Evolutionary conservation across 2,797 vertebrate genomes (phyloP).

Genomic region (Microchirus variegatus): DNA sequence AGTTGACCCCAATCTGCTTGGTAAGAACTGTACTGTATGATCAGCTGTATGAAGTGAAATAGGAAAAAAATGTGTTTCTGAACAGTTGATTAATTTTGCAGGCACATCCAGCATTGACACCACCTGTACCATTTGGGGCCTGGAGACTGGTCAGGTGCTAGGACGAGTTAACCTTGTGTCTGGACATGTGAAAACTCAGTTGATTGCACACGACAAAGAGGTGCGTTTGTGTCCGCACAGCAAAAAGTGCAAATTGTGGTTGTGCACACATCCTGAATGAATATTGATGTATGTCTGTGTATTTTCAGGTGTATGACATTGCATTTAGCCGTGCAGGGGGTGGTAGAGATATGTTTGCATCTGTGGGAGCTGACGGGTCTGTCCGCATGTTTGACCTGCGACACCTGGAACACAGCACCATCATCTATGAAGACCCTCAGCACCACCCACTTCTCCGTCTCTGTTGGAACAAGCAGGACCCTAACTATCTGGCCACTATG

Average conservation of each 20-base stretch:
- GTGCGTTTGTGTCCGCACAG: slow-evolving; percentile 66
- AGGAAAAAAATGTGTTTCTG: background rate
- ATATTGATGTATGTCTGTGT: accelerated
- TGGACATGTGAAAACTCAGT: slow-evolving; percentile 97
- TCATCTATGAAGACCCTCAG: slow-evolving; percentile 98
- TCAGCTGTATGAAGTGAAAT: accelerated
- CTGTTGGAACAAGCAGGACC: slow-evolving; percentile 99
- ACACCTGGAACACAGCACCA: slow-evolving; percentile 98
- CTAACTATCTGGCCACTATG: slow-evolving; percentile 98
- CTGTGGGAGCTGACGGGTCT: slow-evolving; percentile 95
- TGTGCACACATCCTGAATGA: accelerated
- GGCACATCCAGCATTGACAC: slow-evolving; percentile 98
- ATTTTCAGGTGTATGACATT: slow-evolving; percentile 94
- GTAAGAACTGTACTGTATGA: slow-evolving; percentile 71
- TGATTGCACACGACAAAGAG: slow-evolving; percentile 99
- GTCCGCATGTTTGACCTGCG: slow-evolving; percentile 98
- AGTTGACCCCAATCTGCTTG: slow-evolving; percentile 96
- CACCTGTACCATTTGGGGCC: slow-evolving; percentile 98
- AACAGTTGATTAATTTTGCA: slow-evolving; percentile 53
- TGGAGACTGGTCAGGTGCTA: slow-evolving; percentile 96
- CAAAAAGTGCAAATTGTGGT: background rate
- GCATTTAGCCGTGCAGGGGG: slow-evolving; percentile 97
- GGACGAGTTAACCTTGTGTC: slow-evolving; percentile 97
- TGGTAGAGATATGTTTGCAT: slow-evolving; percentile 97
- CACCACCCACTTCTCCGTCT: slow-evolving; percentile 96